Conservation (phyloP, 2,113 vertebrate genomes). For the Brachypodius melanocephalos region DNA sequence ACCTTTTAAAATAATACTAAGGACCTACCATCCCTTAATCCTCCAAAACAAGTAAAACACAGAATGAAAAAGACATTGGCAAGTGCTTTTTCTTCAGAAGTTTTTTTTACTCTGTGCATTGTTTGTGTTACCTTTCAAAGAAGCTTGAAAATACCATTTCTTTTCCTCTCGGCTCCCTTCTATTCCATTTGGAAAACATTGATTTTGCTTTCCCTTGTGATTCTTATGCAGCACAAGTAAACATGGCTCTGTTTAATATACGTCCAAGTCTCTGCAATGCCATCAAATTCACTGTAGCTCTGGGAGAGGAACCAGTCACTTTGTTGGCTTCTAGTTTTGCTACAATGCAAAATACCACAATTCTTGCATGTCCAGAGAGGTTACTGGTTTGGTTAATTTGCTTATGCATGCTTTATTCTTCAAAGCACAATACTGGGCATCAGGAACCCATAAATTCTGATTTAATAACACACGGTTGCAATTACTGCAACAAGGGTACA, state of each 20-base stretch:
- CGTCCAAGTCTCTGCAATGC: conserved; percentile 30
- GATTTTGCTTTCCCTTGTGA: conserved; percentile 35
- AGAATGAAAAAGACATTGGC: neutral
- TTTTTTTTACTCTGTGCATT: neutral
- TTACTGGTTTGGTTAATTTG: neutral
- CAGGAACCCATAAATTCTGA: neutral
- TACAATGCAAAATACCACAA: neutral
- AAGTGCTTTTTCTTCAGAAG: neutral
- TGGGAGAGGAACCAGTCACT: neutral
- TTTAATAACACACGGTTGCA: neutral
- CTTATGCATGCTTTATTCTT: neutral
- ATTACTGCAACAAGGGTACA: neutral
- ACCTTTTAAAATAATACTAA: neutral
- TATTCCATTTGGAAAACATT: conserved; percentile 63
- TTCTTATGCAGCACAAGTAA: conserved; percentile 59
- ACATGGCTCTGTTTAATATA: conserved; percentile 61
- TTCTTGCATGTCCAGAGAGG: neutral
- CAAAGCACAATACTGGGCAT: neutral
- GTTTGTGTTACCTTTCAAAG: conserved; percentile 59
- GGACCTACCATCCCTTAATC: neutral
- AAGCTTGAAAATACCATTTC: conserved; percentile 48
- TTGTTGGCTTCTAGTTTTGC: neutral
- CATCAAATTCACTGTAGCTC: conserved; percentile 44
- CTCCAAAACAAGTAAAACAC: neutral
- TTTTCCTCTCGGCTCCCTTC: conserved; percentile 36